A percentile compares a stretch with the other conserved stretches of the same genome.
Evolutionary conservation across 2,113 vertebrate species (phyloP).

Genomic region (Hippocampus comes): DNA sequence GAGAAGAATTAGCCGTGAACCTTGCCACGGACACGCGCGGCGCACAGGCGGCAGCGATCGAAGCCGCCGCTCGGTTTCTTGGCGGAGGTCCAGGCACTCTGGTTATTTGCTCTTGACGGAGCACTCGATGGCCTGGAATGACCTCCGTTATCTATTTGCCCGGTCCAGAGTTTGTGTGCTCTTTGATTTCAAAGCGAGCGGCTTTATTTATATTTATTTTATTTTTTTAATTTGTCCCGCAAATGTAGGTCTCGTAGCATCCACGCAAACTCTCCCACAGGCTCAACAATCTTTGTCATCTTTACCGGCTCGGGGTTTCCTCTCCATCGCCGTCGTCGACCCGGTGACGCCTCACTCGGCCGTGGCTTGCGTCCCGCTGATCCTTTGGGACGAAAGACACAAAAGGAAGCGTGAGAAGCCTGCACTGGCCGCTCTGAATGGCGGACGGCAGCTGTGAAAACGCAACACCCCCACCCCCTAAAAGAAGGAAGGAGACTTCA

Average conservation of each 20-base stretch:
- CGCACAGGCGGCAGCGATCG: too few relatives aligned
- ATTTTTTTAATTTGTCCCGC: too few relatives aligned
- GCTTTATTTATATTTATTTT: too few relatives aligned
- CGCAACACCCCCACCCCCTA: conserved; percentile 12
- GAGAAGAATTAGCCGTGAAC: too few relatives aligned
- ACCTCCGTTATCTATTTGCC: not conserved
- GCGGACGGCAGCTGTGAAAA: conserved; percentile 12
- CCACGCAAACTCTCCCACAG: not conserved
- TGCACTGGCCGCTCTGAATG: conserved; percentile 5
- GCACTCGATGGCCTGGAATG: not conserved
- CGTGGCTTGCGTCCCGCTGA: conserved; percentile 29
- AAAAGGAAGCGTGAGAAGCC: conserved; percentile 9
- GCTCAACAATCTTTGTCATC: not conserved
- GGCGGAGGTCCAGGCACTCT: not conserved
- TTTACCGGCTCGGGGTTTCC: conserved; percentile 52
- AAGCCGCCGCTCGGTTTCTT: not conserved
- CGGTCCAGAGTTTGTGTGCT: not conserved
- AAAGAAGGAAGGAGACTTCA: conserved; percentile 26
- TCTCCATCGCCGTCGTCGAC: conserved; percentile 40
- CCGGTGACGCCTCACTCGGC: conserved; percentile 23
- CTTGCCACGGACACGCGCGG: too few relatives aligned
- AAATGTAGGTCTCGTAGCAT: too few relatives aligned
- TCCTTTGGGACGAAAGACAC: conserved; percentile 50
- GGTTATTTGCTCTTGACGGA: not conserved
- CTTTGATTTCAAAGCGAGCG: not conserved